Percentiles rank a stretch among this genome's conserved stretches.
Conservation (phyloP, 2,113 vertebrate species). For the Platysternon megacephalum region DNA sequence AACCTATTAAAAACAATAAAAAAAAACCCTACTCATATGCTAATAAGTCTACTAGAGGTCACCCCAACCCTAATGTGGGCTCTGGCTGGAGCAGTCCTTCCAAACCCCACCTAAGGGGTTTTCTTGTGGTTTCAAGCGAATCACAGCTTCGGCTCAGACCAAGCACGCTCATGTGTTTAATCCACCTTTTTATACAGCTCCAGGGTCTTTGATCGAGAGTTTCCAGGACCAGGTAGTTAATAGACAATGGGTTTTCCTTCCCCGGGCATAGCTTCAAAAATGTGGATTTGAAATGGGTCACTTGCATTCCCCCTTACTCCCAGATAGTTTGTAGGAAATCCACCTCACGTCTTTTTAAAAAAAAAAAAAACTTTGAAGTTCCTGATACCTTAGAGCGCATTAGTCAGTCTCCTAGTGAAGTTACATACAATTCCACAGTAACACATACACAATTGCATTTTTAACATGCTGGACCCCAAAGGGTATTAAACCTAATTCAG, state of each 20-base stretch:
- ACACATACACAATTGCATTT: background rate
- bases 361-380: background rate
- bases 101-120: background rate
- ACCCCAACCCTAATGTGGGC: background rate
- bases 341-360: background rate
- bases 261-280: background rate
- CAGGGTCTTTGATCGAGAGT: background rate
- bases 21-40: background rate
- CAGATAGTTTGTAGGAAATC: background rate
- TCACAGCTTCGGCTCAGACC: background rate
- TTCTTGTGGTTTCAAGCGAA: background rate
- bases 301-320: background rate
- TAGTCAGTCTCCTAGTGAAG: background rate
- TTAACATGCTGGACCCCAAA: background rate
- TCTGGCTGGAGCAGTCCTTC: background rate
- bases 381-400: background rate
- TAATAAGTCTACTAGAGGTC: background rate
- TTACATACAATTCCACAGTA: background rate
- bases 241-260: background rate
- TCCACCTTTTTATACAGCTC: background rate
- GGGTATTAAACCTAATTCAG: background rate
- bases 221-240: background rate
- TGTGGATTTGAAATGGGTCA: background rate
- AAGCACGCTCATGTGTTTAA: background rate
- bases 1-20: background rate